Evolutionary conservation across 2,888 invertebrate genomes (phyloP).

Genomic region (Neoaliturus tenellus): DNA sequence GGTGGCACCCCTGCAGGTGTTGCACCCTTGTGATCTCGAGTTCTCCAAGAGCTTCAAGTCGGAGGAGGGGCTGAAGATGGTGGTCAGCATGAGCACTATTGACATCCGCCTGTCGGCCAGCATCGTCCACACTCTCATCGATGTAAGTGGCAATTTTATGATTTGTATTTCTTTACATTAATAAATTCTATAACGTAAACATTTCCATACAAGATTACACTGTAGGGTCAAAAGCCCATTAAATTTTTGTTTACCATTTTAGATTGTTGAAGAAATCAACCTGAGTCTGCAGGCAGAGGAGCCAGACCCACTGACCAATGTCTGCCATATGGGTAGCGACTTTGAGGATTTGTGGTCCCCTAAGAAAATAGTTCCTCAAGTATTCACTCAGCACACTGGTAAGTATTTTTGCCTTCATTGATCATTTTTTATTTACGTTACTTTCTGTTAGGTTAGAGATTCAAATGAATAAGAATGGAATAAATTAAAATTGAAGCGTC

Average conservation of each 20-base stretch:
- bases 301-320: constrained; percentile 60
- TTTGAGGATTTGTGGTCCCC: constrained; percentile 84
- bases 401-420: constrained; percentile 15
- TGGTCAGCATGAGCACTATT: constrained; percentile 80
- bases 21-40: constrained; percentile 84
- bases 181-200: too few relatives aligned
- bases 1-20: too few relatives aligned
- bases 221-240: too few relatives aligned
- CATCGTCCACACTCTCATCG: constrained; percentile 80
- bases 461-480: too few relatives aligned
- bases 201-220: too few relatives aligned
- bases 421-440: too few relatives aligned
- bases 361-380: constrained; percentile 75
- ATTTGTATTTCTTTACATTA: too few relatives aligned
- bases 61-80: constrained; percentile 81
- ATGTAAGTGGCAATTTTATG: constrained; percentile 57
- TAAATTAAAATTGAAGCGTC: too few relatives aligned
- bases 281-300: constrained; percentile 65
- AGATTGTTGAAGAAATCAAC: constrained; percentile 75
- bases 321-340: constrained; percentile 68
- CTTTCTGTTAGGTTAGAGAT: too few relatives aligned
- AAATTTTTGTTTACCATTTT: constrained; percentile 59
- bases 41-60: constrained; percentile 79
- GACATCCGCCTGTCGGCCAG: constrained; percentile 84
- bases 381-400: constrained; percentile 66